Base-by-base conservation (phyloP, 37 sponge, comb jelly and placozoan genomes). In the Sycon ciliatum region DNA sequence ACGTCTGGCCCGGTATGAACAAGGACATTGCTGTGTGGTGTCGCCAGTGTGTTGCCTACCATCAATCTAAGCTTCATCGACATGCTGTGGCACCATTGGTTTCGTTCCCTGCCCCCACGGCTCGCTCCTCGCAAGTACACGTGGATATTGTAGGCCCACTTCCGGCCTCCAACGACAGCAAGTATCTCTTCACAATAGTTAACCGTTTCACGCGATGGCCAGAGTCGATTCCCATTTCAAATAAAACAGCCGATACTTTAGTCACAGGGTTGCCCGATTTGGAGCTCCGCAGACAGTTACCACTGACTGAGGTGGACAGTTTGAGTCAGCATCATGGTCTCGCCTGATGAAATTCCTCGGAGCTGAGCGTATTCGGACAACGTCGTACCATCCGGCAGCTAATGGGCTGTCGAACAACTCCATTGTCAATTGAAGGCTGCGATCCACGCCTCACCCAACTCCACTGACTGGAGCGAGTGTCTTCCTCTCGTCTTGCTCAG, bases 301-400 rank as follows among this genome's bases (percentile, higher is more conserved):
- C 9, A 18, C 52, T 18, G 52, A 42, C 13, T 13, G 52, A 13
- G 52, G 52, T 42, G 52, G 52, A 9, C 52, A 42, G 52, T 42
- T 42, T 13, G 52, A 42, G 13, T 42, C 52, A 42, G 52, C 9
- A 18, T 13, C 13, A 9, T 42, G 52, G 52, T 13, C 9, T 42
- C 52, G 52, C 13, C 13, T 42, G 52, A 42, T 42, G 52, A 42
- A 18, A 1, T 13, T 42, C 52, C 52, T 42, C 13, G 52, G 52
- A 13, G 13, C 52, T 13, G 13, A 42, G 13, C 52, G 13, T 13
- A 42, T 42, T 42, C 52, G 52, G 9, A 42, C 52, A 9, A 42
- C 52, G 13, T 38, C 68, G 23, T 67, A 67, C 39, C 68, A 67
- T 27, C 37, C n/a, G n/a, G n/a, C n/a, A 6, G 68, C 68, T 16